Evolutionary conservation across 1,140 invertebrate species (phyloP).

Genomic region (Anagrus nilaparvatae): DNA sequence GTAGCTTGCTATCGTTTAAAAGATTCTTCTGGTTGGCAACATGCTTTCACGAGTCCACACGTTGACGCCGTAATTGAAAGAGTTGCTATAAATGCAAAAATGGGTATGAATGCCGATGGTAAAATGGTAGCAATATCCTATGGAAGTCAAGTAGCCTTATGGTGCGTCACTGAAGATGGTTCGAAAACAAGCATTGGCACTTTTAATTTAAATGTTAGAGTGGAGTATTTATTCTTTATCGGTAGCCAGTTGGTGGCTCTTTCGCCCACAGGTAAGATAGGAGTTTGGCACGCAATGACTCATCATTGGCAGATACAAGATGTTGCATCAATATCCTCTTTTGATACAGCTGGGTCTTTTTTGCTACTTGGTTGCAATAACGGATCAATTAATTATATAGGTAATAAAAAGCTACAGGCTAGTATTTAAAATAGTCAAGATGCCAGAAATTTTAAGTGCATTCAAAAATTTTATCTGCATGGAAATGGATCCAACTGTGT

Average conservation of each 20-base stretch:
- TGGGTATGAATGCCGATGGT: constrained; percentile 53
- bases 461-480: no score
- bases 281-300: constrained; percentile 97
- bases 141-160: constrained; percentile 74
- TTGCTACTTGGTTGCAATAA: constrained; percentile 89
- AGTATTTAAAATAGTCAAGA: background rate
- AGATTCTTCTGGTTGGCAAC: constrained; percentile 92
- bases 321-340: constrained; percentile 86
- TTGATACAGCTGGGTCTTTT: constrained; percentile 93
- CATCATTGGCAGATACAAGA: constrained; percentile 98
- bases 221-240: constrained; percentile 95
- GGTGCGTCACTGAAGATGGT: constrained; percentile 79
- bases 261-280: constrained; percentile 89
- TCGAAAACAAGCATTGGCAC: constrained; percentile 72
- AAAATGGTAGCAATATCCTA: constrained; percentile 88
- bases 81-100: constrained; percentile 91
- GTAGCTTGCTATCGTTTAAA: constrained; percentile 91
- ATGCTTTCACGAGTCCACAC: constrained; percentile 86
- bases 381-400: constrained; percentile 96
- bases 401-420: constrained; percentile 38
- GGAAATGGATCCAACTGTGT: no score
- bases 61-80: constrained; percentile 84
- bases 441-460: no score
- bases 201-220: constrained; percentile 83
- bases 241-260: constrained; percentile 92